Percentiles rank a stretch among this genome's conserved stretches.
These are phyloP conservation scores for Diadegma fenestrale DNA, from an alignment of 2,888 invertebrate genomes.

Conservation along the genomic window DNA sequence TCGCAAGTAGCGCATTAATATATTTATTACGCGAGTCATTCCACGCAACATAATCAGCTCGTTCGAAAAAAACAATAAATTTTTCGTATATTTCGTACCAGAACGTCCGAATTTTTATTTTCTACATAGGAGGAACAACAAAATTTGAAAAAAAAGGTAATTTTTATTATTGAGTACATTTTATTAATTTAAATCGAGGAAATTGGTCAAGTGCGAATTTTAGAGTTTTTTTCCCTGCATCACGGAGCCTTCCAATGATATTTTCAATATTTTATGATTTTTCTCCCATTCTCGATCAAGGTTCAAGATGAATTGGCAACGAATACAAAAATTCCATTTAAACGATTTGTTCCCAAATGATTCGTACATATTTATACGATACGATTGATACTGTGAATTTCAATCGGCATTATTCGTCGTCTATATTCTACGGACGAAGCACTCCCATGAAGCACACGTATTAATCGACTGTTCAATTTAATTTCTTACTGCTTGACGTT, in stretches of 20 bases:
- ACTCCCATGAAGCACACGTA: neutral
- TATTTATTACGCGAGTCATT: neutral
- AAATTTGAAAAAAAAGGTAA: no score
- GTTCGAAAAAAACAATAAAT: neutral
- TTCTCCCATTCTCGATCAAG: neutral
- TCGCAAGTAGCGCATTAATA: conserved; percentile 50
- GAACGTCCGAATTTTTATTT: neutral
- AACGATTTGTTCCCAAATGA: neutral
- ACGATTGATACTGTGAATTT: conserved; percentile 36
- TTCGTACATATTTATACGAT: neutral
- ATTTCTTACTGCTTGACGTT: neutral
- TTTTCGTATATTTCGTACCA: neutral
- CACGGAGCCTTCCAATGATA: no score
- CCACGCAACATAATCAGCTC: neutral
- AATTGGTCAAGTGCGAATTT: no score
- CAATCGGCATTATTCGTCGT: conserved; percentile 16
- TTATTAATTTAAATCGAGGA: no score
- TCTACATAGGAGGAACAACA: neutral
- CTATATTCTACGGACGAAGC: conserved; percentile 27
- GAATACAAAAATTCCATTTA: conserved; percentile 46
- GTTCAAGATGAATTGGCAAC: neutral
- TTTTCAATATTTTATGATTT: neutral
- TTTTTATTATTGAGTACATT: no score
- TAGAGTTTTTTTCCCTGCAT: no score
- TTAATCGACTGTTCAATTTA: neutral